A percentile compares a stretch with the other conserved stretches of the same genome.
Conservation (phyloP, 2,888 invertebrate genomes). For the Cancer borealis region DNA sequence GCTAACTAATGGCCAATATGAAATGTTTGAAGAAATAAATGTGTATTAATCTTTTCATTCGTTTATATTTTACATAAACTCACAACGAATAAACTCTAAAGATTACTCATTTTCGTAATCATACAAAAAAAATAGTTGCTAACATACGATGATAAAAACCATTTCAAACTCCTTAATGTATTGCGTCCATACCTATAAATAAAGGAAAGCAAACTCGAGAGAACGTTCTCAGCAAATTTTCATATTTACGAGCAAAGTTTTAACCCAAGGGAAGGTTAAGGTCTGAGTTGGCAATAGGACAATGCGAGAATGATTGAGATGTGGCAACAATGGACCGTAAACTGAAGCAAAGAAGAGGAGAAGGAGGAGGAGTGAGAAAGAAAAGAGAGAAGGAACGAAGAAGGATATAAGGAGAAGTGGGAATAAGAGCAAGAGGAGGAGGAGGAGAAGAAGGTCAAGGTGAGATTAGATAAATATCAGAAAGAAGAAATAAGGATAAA, state of each 20-base stretch:
- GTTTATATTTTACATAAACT: too few species aligned
- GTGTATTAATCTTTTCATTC: too few species aligned
- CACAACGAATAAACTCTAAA: too few species aligned
- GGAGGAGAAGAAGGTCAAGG: too few species aligned
- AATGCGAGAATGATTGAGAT: constrained; percentile 34
- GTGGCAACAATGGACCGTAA: constrained; percentile 17
- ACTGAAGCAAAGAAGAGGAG: background rate
- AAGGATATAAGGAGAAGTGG: background rate
- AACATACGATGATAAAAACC: background rate
- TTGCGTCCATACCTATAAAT: background rate
- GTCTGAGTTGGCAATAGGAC: background rate
- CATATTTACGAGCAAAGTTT: constrained; percentile 22
- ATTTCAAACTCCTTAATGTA: background rate
- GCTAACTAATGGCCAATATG: background rate
- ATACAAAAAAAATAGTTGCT: background rate
- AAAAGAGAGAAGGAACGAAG: background rate
- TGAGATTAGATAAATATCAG: too few species aligned
- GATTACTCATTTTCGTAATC: too few species aligned
- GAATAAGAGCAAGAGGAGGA: background rate
- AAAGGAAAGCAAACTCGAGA: constrained; percentile 9
- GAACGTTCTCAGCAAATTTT: constrained; percentile 9
- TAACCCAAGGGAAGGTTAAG: constrained; percentile 15
- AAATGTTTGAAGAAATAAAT: too few species aligned
- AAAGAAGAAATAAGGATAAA: too few species aligned
- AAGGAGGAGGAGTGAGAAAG: background rate